phyloP scores from a whole-genome alignment of 2,888 invertebrate genomes.

The Plusia festucae region DNA sequence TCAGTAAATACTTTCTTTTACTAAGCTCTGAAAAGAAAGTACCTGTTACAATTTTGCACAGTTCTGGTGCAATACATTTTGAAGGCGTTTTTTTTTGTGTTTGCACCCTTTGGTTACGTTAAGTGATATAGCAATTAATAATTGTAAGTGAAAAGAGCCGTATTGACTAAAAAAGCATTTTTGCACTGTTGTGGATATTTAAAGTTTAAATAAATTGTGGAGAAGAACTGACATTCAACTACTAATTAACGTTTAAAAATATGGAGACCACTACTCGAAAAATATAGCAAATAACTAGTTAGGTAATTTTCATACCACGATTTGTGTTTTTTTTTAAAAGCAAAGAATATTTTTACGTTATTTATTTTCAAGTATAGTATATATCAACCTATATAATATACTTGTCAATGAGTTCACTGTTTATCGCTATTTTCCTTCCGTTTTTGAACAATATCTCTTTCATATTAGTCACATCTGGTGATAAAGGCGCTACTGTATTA shows the following conservation, averaged over 20 bases:
- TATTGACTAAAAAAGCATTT: constrained; percentile 14
- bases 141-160: constrained; percentile 28
- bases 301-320: too few species aligned
- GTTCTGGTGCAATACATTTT: constrained; percentile 57
- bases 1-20: constrained; percentile 81
- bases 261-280: too few species aligned
- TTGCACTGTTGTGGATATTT: not conserved
- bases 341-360: too few species aligned
- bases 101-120: constrained; percentile 53
- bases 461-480: constrained; percentile 72
- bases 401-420: constrained; percentile 58
- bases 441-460: constrained; percentile 71
- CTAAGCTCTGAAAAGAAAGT: constrained; percentile 68
- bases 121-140: constrained; percentile 55
- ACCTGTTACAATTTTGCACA: constrained; percentile 82
- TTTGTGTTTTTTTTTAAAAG: too few species aligned
- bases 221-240: too few species aligned
- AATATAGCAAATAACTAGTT: too few species aligned
- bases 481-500: constrained; percentile 31
- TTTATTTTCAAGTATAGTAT: not conserved
- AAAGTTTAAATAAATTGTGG: not conserved
- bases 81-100: constrained; percentile 35
- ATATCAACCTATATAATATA: too few species aligned
- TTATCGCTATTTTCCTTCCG: constrained; percentile 59
- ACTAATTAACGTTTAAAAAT: too few species aligned